phyloP scores from a whole-genome alignment of 1,140 invertebrate species.

The Zelostemma sp. region DNA sequence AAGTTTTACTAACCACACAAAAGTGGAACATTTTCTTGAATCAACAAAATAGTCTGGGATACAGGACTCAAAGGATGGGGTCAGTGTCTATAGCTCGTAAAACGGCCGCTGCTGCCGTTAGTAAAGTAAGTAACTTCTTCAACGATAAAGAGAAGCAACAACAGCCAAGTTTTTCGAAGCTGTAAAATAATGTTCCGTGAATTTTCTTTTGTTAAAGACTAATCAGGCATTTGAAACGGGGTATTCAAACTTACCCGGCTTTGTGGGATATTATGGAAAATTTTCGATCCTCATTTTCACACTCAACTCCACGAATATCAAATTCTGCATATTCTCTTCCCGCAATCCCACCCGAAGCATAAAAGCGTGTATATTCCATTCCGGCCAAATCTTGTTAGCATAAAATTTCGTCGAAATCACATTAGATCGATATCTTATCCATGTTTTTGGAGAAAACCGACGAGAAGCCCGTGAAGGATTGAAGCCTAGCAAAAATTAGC shows the following conservation, averaged over 20 bases:
- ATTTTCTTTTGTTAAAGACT: too few species aligned
- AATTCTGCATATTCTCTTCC: background rate
- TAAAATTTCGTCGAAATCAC: conserved; percentile 39
- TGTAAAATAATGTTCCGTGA: conserved; percentile 33
- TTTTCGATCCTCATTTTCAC: too few species aligned
- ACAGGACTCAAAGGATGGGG: background rate
- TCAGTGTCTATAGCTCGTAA: conserved; percentile 7
- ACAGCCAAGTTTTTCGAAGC: conserved; percentile 16
- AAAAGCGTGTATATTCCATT: background rate
- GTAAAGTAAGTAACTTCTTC: conserved; percentile 3
- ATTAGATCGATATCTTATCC: conserved; percentile 35
- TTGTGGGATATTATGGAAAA: too few species aligned
- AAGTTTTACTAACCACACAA: too few species aligned
- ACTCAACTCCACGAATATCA: too few species aligned
- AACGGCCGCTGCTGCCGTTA: background rate
- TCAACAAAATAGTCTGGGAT: conserved; percentile 8
- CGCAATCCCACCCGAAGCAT: background rate
- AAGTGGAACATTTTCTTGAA: background rate
- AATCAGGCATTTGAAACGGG: too few species aligned
- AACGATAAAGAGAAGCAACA: conserved; percentile 23
- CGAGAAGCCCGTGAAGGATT: conserved; percentile 51
- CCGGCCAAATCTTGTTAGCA: conserved; percentile 35
- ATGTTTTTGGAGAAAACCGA: conserved; percentile 38
- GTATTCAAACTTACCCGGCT: too few species aligned
- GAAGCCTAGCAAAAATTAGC: conserved; percentile 52